Conservation (phyloP, 2,797 vertebrate species). For the Psittacula derbiana region DNA sequence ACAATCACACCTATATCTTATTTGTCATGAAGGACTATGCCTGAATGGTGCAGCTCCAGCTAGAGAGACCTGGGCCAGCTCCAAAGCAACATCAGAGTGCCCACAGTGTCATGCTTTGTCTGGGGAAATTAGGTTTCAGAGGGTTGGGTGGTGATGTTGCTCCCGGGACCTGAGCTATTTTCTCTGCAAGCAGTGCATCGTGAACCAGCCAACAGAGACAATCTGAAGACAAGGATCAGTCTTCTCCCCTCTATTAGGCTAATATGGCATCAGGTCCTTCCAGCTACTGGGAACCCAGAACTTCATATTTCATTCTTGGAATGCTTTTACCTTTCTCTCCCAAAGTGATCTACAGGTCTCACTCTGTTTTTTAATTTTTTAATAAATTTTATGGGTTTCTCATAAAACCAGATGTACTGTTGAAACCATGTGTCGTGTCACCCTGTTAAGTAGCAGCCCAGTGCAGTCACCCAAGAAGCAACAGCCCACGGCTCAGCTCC, state of each 20-base stretch:
- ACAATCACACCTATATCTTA: not conserved
- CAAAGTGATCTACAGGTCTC: not conserved
- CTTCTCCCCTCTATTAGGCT: not conserved
- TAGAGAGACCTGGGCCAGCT: not conserved
- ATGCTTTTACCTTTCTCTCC: not conserved
- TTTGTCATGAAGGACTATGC: not conserved
- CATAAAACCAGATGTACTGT: not conserved
- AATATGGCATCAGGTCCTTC: not conserved
- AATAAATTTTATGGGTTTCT: not conserved
- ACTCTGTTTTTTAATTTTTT: not conserved
- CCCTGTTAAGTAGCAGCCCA: not conserved
- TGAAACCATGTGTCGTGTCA: not conserved
- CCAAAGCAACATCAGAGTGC: not conserved
- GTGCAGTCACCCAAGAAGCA: not conserved
- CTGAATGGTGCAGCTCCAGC: not conserved
- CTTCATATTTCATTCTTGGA: not conserved
- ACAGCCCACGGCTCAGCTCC: not conserved
- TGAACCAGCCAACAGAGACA: not conserved
- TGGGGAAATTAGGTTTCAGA: not conserved
- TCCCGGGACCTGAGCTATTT: not conserved
- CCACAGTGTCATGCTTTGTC: not conserved
- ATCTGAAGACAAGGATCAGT: not conserved
- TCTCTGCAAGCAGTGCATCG: not conserved
- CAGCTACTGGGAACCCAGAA: not conserved
- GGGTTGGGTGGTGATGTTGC: not conserved